Conservation (phyloP, 1,140 invertebrate genomes). For the Drosophila equinoxialis region DNA sequence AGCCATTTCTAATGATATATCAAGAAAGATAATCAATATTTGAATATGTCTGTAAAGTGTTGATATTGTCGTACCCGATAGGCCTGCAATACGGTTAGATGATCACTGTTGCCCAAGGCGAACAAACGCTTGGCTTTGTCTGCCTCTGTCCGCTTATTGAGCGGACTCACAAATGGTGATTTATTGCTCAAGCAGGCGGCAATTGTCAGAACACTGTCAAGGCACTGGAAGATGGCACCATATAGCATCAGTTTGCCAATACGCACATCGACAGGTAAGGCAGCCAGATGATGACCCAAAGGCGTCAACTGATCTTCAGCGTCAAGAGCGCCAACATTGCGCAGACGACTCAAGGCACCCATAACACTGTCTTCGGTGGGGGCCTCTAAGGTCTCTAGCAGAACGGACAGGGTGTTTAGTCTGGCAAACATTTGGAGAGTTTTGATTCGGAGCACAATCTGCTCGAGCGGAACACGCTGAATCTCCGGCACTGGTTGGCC, state of each 20-base stretch:
- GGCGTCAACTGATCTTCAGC: slow-evolving; percentile 91
- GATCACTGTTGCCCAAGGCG: slow-evolving; percentile 90
- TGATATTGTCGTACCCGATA: slow-evolving; percentile 85
- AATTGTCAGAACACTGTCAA: slow-evolving; percentile 96
- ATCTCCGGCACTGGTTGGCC: slow-evolving; percentile 92
- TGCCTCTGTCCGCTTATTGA: slow-evolving; percentile 89
- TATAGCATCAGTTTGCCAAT: slow-evolving; percentile 96
- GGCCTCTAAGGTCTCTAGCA: slow-evolving; percentile 91
- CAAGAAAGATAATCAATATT: too few relatives aligned
- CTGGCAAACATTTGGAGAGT: slow-evolving; percentile 89
- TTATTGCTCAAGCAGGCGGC: slow-evolving; percentile 94
- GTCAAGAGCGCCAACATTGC: slow-evolving; percentile 95
- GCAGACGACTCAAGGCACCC: slow-evolving; percentile 89
- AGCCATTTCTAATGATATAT: slow-evolving; percentile 88
- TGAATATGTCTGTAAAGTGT: too few relatives aligned
- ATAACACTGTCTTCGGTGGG: slow-evolving; percentile 90
- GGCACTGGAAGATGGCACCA: slow-evolving; percentile 95
- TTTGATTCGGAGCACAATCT: slow-evolving; percentile 94
- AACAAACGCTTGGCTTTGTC: slow-evolving; percentile 90
- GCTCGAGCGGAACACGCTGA: slow-evolving; percentile 92
- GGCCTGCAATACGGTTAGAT: slow-evolving; percentile 90
- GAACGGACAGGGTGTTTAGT: slow-evolving; percentile 87
- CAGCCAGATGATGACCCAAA: slow-evolving; percentile 93
- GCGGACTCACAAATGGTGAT: slow-evolving; percentile 90
- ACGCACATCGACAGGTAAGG: slow-evolving; percentile 94